phyloP scores from a whole-genome alignment of 1,140 invertebrate species.

The Teleogryllus occipitalis region DNA sequence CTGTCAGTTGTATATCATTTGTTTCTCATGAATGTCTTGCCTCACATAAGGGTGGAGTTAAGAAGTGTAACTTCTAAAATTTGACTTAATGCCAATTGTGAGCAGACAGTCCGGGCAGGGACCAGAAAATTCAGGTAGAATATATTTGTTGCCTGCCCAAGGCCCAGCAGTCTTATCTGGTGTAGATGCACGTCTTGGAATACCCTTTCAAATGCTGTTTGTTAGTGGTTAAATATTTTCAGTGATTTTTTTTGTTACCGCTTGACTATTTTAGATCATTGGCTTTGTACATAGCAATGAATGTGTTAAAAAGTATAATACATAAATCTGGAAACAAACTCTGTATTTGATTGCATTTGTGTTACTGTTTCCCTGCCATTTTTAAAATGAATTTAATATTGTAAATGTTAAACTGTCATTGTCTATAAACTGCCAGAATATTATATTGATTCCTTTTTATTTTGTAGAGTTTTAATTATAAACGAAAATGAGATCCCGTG shows the following conservation, averaged over 20 bases:
- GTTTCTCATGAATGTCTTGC: background rate
- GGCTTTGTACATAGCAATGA: background rate
- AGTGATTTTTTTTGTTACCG: background rate
- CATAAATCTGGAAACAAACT: background rate
- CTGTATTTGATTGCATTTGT: slow-evolving; percentile 5
- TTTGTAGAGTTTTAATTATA: slow-evolving; percentile 2
- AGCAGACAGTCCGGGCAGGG: too few relatives aligned
- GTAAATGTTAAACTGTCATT: background rate
- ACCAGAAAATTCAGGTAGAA: background rate
- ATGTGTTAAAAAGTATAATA: background rate
- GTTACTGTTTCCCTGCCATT: background rate
- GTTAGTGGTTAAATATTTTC: background rate
- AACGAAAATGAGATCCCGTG: background rate
- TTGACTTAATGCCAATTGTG: too few relatives aligned
- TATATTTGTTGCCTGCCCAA: background rate
- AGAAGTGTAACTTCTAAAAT: too few relatives aligned
- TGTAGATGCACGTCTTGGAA: background rate
- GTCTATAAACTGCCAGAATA: background rate
- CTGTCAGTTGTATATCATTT: background rate
- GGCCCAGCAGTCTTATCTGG: background rate
- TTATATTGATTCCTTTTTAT: background rate
- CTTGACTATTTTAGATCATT: background rate
- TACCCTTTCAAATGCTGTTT: background rate
- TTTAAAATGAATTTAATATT: background rate
- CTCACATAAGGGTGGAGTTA: too few relatives aligned